Percentiles rank a stretch among this genome's conserved stretches.
phyloP scores from a whole-genome alignment of 2,888 invertebrate species.

The Caenorhabditis virilis region DNA sequence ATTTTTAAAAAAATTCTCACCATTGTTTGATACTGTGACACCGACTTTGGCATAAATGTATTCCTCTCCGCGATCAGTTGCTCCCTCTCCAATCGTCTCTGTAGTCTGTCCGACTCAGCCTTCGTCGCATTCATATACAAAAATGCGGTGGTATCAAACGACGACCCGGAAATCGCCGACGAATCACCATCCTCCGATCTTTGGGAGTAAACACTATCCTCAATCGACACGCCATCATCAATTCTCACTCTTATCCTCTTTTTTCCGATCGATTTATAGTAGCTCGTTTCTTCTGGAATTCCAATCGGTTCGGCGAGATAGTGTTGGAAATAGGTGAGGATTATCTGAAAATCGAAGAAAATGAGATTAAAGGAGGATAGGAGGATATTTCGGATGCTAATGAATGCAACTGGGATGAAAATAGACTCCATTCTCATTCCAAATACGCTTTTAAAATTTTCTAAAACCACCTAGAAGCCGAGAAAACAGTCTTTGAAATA shows the following conservation, averaged over 20 bases:
- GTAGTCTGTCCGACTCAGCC: constrained; percentile 40
- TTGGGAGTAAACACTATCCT: neutral
- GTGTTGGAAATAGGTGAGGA: constrained; percentile 45
- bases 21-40: constrained; percentile 48
- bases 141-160: constrained; percentile 42
- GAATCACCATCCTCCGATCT: constrained; percentile 9
- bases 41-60: constrained; percentile 40
- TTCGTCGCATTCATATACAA: constrained; percentile 46
- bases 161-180: constrained; percentile 29
- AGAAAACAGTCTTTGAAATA: too few relatives aligned
- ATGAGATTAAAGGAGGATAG: neutral
- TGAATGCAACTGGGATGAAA: too few relatives aligned
- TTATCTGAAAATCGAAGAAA: constrained; percentile 29
- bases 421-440: too few relatives aligned
- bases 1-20: too few relatives aligned
- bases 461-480: too few relatives aligned
- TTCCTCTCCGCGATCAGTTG: constrained; percentile 15
- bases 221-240: constrained; percentile 32
- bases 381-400: too few relatives aligned
- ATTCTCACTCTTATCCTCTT: constrained; percentile 21
- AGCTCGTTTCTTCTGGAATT: constrained; percentile 45
- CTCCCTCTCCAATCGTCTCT: constrained; percentile 31
- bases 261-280: constrained; percentile 40
- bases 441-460: too few relatives aligned
- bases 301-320: constrained; percentile 45